phyloP scores from a whole-genome alignment of 1,140 invertebrate species.

The Zaprionus capensis region DNA sequence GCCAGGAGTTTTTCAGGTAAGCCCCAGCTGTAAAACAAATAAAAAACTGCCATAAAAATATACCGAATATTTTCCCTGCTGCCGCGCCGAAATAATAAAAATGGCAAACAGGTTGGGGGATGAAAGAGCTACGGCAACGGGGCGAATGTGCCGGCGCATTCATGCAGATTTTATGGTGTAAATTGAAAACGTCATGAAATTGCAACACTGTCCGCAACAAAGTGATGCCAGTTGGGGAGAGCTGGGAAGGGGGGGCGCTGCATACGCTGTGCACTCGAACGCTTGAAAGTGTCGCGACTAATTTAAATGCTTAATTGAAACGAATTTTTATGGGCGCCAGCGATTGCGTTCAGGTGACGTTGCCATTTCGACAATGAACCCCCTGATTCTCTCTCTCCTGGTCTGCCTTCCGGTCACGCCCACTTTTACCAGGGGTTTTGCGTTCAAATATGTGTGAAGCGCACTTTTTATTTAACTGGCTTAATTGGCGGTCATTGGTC shows the following conservation, averaged over 20 bases:
- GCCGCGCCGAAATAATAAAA: slow-evolving; percentile 74
- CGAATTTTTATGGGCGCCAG: slow-evolving; percentile 79
- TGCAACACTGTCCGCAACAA: slow-evolving; percentile 68
- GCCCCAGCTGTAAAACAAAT: slow-evolving; percentile 70
- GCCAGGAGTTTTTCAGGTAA: slow-evolving; percentile 89
- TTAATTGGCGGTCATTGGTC: slow-evolving; percentile 71
- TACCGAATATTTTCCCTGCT: slow-evolving; percentile 48
- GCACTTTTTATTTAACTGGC: slow-evolving; percentile 79
- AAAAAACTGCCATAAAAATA: slow-evolving; percentile 75
- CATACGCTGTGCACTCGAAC: slow-evolving; percentile 27
- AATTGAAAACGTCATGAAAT: slow-evolving; percentile 83
- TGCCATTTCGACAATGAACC: slow-evolving; percentile 37
- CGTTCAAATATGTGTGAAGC: slow-evolving; percentile 74
- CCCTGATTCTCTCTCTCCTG: background rate
- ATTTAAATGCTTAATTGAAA: slow-evolving; percentile 84
- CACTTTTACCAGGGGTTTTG: background rate
- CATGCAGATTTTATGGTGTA: slow-evolving; percentile 82
- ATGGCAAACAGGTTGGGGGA: background rate
- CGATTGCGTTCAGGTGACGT: slow-evolving; percentile 65
- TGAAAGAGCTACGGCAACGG: background rate
- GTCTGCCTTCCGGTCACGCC: background rate
- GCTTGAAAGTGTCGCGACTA: slow-evolving; percentile 79
- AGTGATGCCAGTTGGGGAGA: slow-evolving; percentile 43
- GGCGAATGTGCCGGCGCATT: slow-evolving; percentile 63
- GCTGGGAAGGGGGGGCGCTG: background rate